Evolutionary conservation across 2,888 invertebrate genomes (phyloP), one percentile per base, ranked within the genome.

Genomic region (Nowickia ferox): DNA sequence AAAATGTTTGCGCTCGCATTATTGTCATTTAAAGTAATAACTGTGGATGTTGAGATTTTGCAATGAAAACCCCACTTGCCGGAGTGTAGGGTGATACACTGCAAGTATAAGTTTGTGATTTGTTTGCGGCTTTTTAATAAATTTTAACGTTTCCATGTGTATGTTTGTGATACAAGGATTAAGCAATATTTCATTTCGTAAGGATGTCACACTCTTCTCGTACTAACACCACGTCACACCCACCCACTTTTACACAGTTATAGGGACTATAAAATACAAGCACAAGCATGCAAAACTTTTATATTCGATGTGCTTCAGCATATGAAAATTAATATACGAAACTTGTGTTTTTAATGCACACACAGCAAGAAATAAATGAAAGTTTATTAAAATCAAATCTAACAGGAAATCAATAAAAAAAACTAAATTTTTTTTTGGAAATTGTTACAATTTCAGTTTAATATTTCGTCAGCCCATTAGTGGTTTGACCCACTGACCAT

Each of bases 51-150:
- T 51, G 8, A 17, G 17, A n/a, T 4, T 9, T 3, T 17, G 9
- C 9, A 15, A 15, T 1, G 22, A 65, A 19, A 71, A 30, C 30
- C 30, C 3, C 1, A 0, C n/a, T 19, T 10, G 6, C 8, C n/a
- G 30, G n/a, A 44, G 11, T 11, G 19, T 30, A 57, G 44, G n/a
- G 30, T 22, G n/a, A n/a, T n/a, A 9, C 38, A 40, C 22, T 38
- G 6, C 9, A 10, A 44, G 46, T 22, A 40, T 19, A 61, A 61
- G 5, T 61, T 19, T 63, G 40, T 63, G 19, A 40, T 53, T 68
- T 63, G 38, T 76, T 76, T 22, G 19, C 76, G 65, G 63, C 76
- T 69, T 66, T 72, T 83, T 51, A 77, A 77, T 59, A 72, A 65
- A 74, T 74, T 72, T 2, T 22, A 40, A 63, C 3, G 9, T 17